Conservation (phyloP, 1,140 invertebrate genomes). For the Zaprionus tsacasi region DNA sequence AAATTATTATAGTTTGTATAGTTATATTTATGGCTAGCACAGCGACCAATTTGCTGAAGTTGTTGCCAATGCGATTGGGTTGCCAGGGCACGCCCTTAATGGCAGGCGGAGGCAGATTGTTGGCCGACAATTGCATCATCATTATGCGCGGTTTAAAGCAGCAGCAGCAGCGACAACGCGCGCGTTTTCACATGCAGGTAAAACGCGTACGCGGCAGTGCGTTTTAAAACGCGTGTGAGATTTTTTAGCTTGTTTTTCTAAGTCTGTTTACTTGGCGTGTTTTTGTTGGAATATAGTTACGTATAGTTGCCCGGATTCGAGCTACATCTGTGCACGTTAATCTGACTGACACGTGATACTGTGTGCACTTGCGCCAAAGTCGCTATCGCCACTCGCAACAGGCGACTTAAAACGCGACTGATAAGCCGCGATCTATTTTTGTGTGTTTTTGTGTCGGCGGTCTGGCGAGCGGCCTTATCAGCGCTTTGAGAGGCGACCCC, state of each 20-base stretch:
- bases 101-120: slow-evolving; percentile 1
- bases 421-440: slow-evolving; percentile 39
- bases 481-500: not conserved
- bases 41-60: slow-evolving; percentile 36
- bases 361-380: slow-evolving; percentile 53
- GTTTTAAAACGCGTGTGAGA: slow-evolving; percentile 40
- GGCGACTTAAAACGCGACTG: slow-evolving; percentile 40
- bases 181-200: slow-evolving; percentile 20
- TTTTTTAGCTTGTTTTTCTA: not conserved
- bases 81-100: slow-evolving; percentile 40
- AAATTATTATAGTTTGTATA: slow-evolving; percentile 9
- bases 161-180: slow-evolving; percentile 1
- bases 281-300: not conserved
- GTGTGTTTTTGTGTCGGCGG: not conserved
- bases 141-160: slow-evolving; percentile 21
- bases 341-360: slow-evolving; percentile 65
- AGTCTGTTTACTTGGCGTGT: not conserved
- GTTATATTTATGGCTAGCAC: slow-evolving; percentile 52
- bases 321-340: slow-evolving; percentile 14
- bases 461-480: slow-evolving; percentile 17
- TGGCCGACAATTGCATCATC: slow-evolving; percentile 55
- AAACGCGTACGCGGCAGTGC: slow-evolving; percentile 10
- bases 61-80: slow-evolving; percentile 29
- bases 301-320: not conserved
- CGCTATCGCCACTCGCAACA: slow-evolving; percentile 28